These are phyloP conservation scores for Melanocharis versteri DNA, from an alignment of 2,113 vertebrate genomes.

Conservation along the genomic window DNA sequence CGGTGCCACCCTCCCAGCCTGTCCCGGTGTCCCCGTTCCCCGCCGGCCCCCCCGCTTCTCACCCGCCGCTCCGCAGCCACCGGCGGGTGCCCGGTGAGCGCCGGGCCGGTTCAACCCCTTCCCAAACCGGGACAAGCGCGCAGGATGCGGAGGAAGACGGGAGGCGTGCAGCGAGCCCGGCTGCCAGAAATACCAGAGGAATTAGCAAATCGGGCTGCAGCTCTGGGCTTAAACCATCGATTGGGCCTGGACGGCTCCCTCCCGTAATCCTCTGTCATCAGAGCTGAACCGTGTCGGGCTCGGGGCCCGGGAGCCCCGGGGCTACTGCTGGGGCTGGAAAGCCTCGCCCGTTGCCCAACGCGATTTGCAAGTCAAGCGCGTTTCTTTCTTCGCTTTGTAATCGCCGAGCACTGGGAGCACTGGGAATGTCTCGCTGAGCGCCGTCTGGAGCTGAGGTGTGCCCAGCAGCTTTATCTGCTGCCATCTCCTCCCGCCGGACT, in stretches of 20 bases:
- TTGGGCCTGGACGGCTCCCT: not conserved
- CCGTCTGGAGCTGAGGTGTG: not conserved
- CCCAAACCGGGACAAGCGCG: not conserved
- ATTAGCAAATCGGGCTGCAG: not conserved
- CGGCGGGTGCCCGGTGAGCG: accelerated
- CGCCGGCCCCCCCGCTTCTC: accelerated
- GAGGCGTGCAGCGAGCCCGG: not conserved
- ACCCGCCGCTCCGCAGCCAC: not conserved
- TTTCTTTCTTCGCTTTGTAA: not conserved
- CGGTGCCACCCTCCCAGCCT: not conserved
- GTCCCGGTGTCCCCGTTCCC: not conserved
- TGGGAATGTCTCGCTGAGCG: not conserved
- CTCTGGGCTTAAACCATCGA: not conserved
- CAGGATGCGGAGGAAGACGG: not conserved
- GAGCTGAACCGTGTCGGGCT: not conserved
- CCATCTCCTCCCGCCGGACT: not conserved
- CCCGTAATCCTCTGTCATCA: not conserved
- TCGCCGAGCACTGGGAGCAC: not conserved
- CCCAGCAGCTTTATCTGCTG: not conserved
- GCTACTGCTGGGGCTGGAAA: not conserved
- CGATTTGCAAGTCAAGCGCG: not conserved
- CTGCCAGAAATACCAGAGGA: constrained; percentile 32
- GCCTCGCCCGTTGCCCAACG: not conserved
- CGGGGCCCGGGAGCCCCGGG: not conserved
- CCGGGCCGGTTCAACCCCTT: not conserved